Evolutionary conservation across 37 sponge, comb jelly and placozoan species (phyloP).

Genomic region (Mnemiopsis leidyi): DNA sequence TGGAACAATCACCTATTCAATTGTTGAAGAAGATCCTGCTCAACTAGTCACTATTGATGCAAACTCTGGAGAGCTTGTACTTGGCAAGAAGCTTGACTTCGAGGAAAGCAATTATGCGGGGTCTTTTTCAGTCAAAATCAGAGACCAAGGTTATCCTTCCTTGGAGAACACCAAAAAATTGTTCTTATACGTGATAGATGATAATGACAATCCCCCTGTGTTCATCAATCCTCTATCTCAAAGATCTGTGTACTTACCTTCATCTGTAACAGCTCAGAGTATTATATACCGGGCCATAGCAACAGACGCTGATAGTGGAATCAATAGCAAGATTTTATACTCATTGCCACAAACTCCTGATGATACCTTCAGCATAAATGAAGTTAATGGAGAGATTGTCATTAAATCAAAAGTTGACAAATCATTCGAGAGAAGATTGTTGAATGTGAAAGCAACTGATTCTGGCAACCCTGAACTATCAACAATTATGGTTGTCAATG

Average conservation of each 20-base stretch:
- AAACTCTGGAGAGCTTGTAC: not conserved
- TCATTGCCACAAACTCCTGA: not conserved
- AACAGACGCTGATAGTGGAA: constrained; percentile 26
- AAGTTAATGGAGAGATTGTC: not conserved
- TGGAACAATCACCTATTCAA: not conserved
- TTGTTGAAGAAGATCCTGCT: not conserved
- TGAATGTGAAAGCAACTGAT: constrained; percentile 53
- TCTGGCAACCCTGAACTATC: not conserved
- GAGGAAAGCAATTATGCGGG: not conserved
- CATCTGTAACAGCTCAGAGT: not conserved
- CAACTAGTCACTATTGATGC: not conserved
- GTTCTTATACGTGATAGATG: not conserved
- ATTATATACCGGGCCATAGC: not conserved
- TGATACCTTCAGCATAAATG: not conserved
- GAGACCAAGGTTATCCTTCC: not conserved
- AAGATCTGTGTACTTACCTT: constrained; percentile 12
- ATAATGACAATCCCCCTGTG: constrained; percentile 23
- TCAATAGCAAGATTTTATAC: not conserved
- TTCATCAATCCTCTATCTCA: constrained; percentile 10
- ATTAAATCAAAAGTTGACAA: not conserved
- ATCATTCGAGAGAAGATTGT: not conserved
- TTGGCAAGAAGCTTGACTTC: not conserved
- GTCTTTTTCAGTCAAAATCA: not conserved
- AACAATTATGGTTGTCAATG: constrained; percentile 28
- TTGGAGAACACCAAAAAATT: not conserved